Base-by-base conservation (phyloP, 2,888 invertebrate genomes). In the Cecidostiba fungosa region DNA sequence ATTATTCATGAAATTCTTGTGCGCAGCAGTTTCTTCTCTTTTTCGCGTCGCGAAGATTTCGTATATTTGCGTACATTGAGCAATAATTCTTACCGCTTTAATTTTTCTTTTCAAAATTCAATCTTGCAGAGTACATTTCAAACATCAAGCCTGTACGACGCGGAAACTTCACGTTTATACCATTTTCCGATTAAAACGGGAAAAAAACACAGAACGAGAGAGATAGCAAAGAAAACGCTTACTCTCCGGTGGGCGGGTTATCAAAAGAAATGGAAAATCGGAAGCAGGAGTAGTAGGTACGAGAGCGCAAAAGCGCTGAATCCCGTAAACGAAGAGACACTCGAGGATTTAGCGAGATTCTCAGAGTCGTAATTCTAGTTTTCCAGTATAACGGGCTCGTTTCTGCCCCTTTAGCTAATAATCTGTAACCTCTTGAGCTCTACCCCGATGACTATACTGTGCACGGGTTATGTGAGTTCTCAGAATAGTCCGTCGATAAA, bases 1-100 rank as follows among this genome's bases (percentile, higher is more conserved):
- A 73, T 73, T 39, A 73, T 73, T 73, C 43, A 73, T 39, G 73
- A 73, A 73, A 73, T 73, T 43, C 72, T 43, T 8, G 39, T n/a
- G 72, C 19, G 10, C 10, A n/a, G 6, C 59, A 5, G 6, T 23
- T 0, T 4, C 59, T 23, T 59, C 23, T 36, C 36, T 39, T 39
- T 69, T 59, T 36, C 36, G 4, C n/a, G 19, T 70, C 26, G 10
- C 26, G 19, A 69, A 69, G 59, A 66, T 66, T 66, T 66, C 66
- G 66, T 66, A 62, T 66, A 14, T n/a, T n/a, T 26, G 1, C 26
- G 62, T 26, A 54, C 50, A 10, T 54, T n/a, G 54, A 66, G 26
- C 14, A 29, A 26, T 66, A 29, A 29, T 62, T 62, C 26, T 62
- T 62, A 62, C 29, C 8, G 29, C 29, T 66, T 26, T 6, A 66